Evolutionary conservation across 1,140 invertebrate genomes (phyloP), one percentile per base, ranked within the genome.

Genomic region (Andrena cerasifolii): DNA sequence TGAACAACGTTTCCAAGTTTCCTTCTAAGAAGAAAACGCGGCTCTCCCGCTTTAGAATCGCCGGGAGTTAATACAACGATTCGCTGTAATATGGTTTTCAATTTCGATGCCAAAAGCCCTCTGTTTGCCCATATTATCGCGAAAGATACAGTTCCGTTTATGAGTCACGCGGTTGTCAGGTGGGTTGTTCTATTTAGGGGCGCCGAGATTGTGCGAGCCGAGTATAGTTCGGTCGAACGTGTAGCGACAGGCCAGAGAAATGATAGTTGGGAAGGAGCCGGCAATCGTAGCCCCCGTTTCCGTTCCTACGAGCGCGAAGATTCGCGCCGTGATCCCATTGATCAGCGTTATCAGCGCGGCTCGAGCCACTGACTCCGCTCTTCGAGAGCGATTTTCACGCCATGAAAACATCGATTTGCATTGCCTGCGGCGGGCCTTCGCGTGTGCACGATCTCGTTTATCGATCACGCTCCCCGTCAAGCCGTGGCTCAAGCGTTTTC

Each of bases 401-500:
- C 53, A 58, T 54, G 43, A 49, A 54, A 53, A 7, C n/a, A 70
- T 47, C 21, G 58, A 79, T 76, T 70, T 33, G 58, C 40, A 47
- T 62, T 8, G 21, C n/a, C 8, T 12, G 31, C 43, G 31, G 45
- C 21, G 72, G 31, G 63, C 71, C 47, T 62, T 63, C 24, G 71
- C 59, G 59, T 63, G 49, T 61, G 36, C 10, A 58, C 49, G 62
- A 75, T 74, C 62, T 58, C 63, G 26, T 58, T 68, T 40, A 68
- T 76, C 63, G 73, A 47, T 66, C 63, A 47, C 45, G 43, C 63
- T 18, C 16, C 28, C 33, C 4, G 21, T 74, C 6, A 7, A 28
- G 5, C 43, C 21, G 10, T 24, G 21, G 62, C n/a, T 6, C 14
- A 2, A 28, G 18, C 33, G 10, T 40, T 10, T n/a, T 14, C 31